Percentiles rank a stretch among this genome's conserved stretches.
These are phyloP conservation scores for Falco concolor DNA, from an alignment of 2,797 vertebrate species.

Conservation along the genomic window DNA sequence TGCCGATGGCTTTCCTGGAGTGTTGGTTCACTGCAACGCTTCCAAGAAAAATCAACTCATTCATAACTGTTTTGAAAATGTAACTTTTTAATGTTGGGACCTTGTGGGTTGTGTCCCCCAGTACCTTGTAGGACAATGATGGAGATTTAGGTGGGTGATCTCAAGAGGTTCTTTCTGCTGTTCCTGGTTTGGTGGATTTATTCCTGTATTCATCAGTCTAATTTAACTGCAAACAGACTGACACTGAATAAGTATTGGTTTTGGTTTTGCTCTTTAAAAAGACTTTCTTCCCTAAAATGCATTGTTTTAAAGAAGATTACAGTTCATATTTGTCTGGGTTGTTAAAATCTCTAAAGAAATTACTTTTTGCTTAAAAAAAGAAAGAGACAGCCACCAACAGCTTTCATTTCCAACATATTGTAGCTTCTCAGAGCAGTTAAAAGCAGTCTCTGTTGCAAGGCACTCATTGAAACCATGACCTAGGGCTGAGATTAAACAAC, in stretches of 20 bases:
- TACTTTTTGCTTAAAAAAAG: neutral
- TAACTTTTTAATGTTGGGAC: neutral
- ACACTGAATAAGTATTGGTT: neutral
- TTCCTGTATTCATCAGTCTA: neutral
- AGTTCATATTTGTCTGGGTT: neutral
- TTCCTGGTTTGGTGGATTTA: neutral
- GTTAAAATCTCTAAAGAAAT: neutral
- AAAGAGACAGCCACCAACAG: neutral
- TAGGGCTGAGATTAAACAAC: neutral
- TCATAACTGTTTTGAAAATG: neutral
- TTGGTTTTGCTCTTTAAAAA: neutral
- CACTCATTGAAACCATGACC: neutral
- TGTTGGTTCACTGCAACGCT: neutral
- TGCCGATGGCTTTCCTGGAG: neutral
- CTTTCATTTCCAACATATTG: constrained; percentile 12
- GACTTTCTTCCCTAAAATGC: neutral
- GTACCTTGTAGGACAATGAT: neutral
- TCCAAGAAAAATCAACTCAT: neutral
- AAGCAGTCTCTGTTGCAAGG: neutral
- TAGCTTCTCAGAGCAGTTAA: neutral
- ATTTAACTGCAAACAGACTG: neutral
- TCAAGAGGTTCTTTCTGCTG: neutral
- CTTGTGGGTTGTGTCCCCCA: neutral
- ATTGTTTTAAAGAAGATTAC: neutral
- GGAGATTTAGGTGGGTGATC: neutral